Percentiles rank a stretch among this genome's conserved stretches.
Conservation (phyloP, 2,888 invertebrate species). For the Hecatera dysodea region DNA sequence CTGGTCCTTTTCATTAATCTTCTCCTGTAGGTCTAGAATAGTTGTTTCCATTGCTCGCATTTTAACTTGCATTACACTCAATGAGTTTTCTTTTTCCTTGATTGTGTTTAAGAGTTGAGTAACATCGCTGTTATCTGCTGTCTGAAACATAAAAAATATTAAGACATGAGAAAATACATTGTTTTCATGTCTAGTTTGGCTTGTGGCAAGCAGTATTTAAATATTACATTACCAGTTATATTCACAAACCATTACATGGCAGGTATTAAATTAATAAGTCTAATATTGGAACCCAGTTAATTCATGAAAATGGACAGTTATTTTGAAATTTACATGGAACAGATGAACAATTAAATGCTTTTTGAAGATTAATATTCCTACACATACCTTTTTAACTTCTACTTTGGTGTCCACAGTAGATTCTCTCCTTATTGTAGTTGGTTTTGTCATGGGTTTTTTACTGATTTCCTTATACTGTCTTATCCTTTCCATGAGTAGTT, state of each 20-base stretch:
- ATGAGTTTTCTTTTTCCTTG: conserved; percentile 88
- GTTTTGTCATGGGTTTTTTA: conserved; percentile 82
- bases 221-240: neutral
- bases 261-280: neutral
- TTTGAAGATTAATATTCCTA: neutral
- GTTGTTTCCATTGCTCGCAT: conserved; percentile 93
- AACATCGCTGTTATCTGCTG: conserved; percentile 81
- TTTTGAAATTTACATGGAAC: neutral
- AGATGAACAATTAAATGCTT: neutral
- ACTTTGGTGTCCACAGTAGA: conserved; percentile 70
- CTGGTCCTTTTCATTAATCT: conserved; percentile 95
- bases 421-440: conserved; percentile 75
- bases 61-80: conserved; percentile 86
- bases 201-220: neutral
- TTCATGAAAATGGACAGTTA: neutral
- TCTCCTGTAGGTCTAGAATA: conserved; percentile 95
- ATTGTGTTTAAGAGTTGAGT: conserved; percentile 92
- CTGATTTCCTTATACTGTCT: conserved; percentile 89
- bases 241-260: neutral
- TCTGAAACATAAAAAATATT: conserved; percentile 62
- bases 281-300: neutral
- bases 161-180: neutral
- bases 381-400: conserved; percentile 67
- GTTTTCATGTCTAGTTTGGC: neutral
- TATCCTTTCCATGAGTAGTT: conserved; percentile 87